phyloP scores from a whole-genome alignment of 1,140 invertebrate genomes.

The Euura lappo region DNA sequence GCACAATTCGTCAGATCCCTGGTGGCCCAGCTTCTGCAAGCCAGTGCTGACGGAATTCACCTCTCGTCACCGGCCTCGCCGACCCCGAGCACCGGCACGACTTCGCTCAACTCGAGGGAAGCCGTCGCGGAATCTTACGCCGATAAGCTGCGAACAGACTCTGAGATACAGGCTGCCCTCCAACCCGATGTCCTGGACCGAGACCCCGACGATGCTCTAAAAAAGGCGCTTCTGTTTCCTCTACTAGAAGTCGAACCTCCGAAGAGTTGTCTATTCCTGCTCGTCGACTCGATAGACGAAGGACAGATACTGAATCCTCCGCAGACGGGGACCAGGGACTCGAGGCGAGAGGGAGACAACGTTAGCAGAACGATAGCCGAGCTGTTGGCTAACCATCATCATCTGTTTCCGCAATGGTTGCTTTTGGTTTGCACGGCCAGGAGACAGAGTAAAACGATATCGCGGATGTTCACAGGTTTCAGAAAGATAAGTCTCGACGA shows the following conservation, averaged over 20 bases:
- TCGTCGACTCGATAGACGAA: slow-evolving; percentile 94
- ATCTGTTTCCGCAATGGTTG: slow-evolving; percentile 93
- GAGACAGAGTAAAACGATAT: slow-evolving; percentile 84
- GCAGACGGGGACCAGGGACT: slow-evolving; percentile 48
- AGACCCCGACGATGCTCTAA: slow-evolving; percentile 90
- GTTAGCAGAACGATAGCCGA: slow-evolving; percentile 80
- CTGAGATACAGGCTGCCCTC: slow-evolving; percentile 76
- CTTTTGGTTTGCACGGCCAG: slow-evolving; percentile 89
- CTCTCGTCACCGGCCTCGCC: slow-evolving; percentile 36
- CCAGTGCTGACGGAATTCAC: slow-evolving; percentile 52
- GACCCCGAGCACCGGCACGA: slow-evolving; percentile 22
- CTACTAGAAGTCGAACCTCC: slow-evolving; percentile 83
- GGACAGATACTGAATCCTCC: slow-evolving; percentile 56
- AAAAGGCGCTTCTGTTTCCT: slow-evolving; percentile 86
- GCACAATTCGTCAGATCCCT: slow-evolving; percentile 83
- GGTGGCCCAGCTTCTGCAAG: slow-evolving; percentile 73
- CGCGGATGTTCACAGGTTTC: slow-evolving; percentile 92
- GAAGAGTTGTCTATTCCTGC: slow-evolving; percentile 81
- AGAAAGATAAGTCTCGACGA: slow-evolving; percentile 92
- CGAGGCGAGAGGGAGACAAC: slow-evolving; percentile 60
- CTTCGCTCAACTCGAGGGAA: slow-evolving; percentile 45
- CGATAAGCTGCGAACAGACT: slow-evolving; percentile 77
- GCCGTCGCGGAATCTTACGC: slow-evolving; percentile 79
- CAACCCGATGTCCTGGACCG: slow-evolving; percentile 76
- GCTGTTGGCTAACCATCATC: slow-evolving; percentile 86